phyloP scores from a whole-genome alignment of 2,797 vertebrate genomes.

The Pangasius krempfi region DNA sequence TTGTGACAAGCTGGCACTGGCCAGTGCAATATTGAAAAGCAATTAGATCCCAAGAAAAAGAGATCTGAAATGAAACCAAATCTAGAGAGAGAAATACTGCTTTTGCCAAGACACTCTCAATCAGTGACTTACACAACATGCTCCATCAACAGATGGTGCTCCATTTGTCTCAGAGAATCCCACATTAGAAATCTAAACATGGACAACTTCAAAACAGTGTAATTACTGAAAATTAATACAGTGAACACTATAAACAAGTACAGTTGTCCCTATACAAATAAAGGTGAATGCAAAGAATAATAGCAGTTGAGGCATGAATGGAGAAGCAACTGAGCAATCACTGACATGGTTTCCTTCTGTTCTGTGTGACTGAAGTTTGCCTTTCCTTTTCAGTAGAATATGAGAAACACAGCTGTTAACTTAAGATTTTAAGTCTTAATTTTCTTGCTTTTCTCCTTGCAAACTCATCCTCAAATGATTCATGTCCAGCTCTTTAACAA shows the following conservation, averaged over 20 bases:
- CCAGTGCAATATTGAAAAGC: constrained; percentile 45
- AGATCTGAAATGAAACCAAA: not conserved
- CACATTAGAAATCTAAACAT: constrained; percentile 25
- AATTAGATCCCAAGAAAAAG: constrained; percentile 36
- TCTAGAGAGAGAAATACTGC: constrained; percentile 24
- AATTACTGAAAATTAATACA: not conserved
- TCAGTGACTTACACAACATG: constrained; percentile 45
- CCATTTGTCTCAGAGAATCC: not conserved
- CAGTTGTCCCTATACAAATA: not conserved
- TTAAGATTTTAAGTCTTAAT: not conserved
- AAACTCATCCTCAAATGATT: not conserved
- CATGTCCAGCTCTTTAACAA: not conserved
- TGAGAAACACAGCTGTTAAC: not conserved
- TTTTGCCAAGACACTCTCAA: constrained; percentile 45
- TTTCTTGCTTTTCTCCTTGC: not conserved
- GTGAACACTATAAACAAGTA: not conserved
- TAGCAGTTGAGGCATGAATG: not conserved
- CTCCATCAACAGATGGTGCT: constrained; percentile 37
- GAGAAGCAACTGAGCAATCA: not conserved
- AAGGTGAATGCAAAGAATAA: not conserved
- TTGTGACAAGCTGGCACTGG: constrained; percentile 22
- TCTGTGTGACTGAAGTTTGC: not conserved
- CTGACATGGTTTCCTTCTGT: not conserved
- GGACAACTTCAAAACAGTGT: not conserved
- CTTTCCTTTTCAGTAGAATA: not conserved